Base-by-base conservation (phyloP, 2,797 vertebrate genomes). In the Alcedo atthis region DNA sequence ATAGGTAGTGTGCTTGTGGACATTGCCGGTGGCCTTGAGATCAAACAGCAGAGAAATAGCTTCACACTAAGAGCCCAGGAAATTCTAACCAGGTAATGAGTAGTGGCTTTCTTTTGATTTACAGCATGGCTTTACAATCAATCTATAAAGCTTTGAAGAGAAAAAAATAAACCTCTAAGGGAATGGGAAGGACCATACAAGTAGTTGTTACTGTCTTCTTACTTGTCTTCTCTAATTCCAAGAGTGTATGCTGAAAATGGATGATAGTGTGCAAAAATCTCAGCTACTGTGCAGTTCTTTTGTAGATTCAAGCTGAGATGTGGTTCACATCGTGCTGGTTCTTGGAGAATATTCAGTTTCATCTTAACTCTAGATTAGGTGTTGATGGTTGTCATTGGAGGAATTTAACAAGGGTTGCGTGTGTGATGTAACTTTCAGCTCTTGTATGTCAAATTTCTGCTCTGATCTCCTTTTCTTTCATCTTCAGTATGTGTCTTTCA, bases 1-100 rank as follows among this genome's bases (percentile, higher is more conserved):
- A 96, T 97, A 95, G 97, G 97, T 96, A 96, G 95, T 51, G 58
- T 6, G 87, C 97, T 98, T 37, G 67, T 94, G 98, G 98, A 97
- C 95, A 87, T 96, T 89, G 98, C 98, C 91, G 85, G 95, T 97
- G 98, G 98, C 98, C 97, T 90, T 9, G 86, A 98, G 98, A 98
- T 98, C 98, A 98, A 98, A 97, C 97, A 97, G 96, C 74, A 82
- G 92, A 97, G 97, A 98, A 98, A 98, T 87, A 96, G 95, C 96
- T 97, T 97, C 95, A 89, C 95, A 92, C 97, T 84, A 92, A 96
- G 97, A 97, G 93, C 94, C 93, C 28, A 57, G 97, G 94, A 98
- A 97, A 97, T 98, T 97, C 97, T 94, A 92, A 97, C 92, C 74
- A 97, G 98, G 98, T 98, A 98, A 98, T 97, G 96, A 98, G 97